phyloP scores from a whole-genome alignment of 2,797 vertebrate species.

The Morus bassanus region DNA sequence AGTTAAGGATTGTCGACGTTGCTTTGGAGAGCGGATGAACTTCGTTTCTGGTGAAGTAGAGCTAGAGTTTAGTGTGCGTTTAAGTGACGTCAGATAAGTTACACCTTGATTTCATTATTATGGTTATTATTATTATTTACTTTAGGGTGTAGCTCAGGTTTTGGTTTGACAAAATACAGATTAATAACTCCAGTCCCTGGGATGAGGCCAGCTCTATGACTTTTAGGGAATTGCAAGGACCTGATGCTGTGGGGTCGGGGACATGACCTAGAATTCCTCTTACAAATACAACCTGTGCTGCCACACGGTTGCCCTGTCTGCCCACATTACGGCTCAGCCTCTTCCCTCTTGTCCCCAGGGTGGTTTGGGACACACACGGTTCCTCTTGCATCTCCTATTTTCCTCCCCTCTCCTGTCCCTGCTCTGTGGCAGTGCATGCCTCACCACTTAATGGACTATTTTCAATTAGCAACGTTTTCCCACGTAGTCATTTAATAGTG shows the following conservation, averaged over 20 bases:
- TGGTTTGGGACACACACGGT: accelerated
- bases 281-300: not conserved
- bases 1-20: slow-evolving; percentile 4
- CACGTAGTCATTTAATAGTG: accelerated
- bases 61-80: accelerated
- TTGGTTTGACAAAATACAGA: not conserved
- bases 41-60: not conserved
- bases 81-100: not conserved
- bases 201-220: accelerated
- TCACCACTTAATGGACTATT: accelerated
- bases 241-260: accelerated
- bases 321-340: not conserved
- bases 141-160: not conserved
- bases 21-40: not conserved
- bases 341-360: not conserved
- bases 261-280: not conserved
- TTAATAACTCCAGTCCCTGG: accelerated
- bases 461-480: not conserved
- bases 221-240: not conserved
- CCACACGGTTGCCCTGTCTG: not conserved
- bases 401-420: not conserved
- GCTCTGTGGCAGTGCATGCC: not conserved
- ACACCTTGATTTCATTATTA: not conserved
- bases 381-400: not conserved
- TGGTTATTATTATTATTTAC: accelerated